These are phyloP conservation scores for Phenganax marumi DNA, from an alignment of 92 coral and sea anemone species.

Conservation along the genomic window DNA sequence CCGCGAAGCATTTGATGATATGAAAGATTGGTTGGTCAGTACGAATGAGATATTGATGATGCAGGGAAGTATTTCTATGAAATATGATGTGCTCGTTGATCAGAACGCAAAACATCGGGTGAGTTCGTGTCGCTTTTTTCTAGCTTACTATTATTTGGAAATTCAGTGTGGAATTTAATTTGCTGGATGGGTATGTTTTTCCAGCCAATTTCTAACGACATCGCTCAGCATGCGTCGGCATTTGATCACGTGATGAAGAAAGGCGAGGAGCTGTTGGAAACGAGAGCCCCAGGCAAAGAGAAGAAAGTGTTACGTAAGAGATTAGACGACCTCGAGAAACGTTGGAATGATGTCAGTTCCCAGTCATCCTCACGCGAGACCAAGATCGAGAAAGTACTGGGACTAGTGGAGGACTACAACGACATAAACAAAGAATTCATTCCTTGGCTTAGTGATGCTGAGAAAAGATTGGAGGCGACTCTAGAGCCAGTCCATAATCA, in stretches of 20 bases:
- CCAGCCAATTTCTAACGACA: constrained; percentile 70
- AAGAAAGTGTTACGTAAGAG: constrained; percentile 69
- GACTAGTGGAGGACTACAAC: constrained; percentile 68
- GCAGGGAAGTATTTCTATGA: constrained; percentile 85
- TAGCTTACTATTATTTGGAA: background rate
- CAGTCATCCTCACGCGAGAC: constrained; percentile 61
- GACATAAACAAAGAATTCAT: constrained; percentile 66
- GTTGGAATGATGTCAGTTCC: constrained; percentile 69
- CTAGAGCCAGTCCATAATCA: constrained; percentile 73
- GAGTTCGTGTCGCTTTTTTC: background rate
- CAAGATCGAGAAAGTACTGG: constrained; percentile 69
- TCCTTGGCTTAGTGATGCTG: constrained; percentile 80
- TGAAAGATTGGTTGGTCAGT: constrained; percentile 76
- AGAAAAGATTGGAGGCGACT: constrained; percentile 64
- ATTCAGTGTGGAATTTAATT: too few relatives aligned
- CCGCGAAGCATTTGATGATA: constrained; percentile 75
- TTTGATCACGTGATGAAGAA: constrained; percentile 76
- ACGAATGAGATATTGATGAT: constrained; percentile 73
- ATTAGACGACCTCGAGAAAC: constrained; percentile 64
- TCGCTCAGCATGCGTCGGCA: constrained; percentile 66
- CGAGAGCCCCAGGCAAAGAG: constrained; percentile 71
- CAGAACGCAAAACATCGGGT: constrained; percentile 88
- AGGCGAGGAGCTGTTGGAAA: constrained; percentile 68
- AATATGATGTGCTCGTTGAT: constrained; percentile 72
- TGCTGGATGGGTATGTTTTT: background rate